Evolutionary conservation across 2,888 invertebrate genomes (phyloP).

Genomic region (Sminthurides aquaticus): DNA sequence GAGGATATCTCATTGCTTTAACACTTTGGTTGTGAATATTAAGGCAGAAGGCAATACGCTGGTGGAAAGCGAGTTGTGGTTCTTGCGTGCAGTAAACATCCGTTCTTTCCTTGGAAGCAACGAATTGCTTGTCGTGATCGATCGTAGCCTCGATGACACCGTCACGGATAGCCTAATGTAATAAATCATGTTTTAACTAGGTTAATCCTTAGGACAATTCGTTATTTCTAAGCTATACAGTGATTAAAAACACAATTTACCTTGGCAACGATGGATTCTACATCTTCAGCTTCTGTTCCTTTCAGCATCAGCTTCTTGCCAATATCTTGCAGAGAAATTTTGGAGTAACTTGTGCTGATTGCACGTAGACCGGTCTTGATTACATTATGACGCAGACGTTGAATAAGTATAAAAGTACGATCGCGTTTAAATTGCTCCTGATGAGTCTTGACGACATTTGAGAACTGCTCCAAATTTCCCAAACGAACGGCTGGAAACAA

Average conservation of each 20-base stretch:
- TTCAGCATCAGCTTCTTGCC: conserved; percentile 88
- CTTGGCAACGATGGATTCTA: conserved; percentile 97
- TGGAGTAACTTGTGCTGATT: conserved; percentile 91
- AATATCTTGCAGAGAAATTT: conserved; percentile 90
- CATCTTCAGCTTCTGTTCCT: conserved; percentile 92
- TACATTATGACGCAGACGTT: conserved; percentile 94
- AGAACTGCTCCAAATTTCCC: conserved; percentile 89
- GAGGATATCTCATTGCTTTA: conserved; percentile 98
- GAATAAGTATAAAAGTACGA: conserved; percentile 90
- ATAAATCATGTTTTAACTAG: conserved; percentile 16
- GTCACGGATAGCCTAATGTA: conserved; percentile 78
- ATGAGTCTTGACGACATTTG: conserved; percentile 83
- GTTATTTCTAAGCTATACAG: background rate
- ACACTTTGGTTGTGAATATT: conserved; percentile 98
- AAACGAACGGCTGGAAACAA: conserved; percentile 66
- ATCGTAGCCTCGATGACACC: conserved; percentile 97
- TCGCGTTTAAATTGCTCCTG: conserved; percentile 86
- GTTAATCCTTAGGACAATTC: no score
- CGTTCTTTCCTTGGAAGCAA: conserved; percentile 94
- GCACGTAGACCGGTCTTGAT: conserved; percentile 96
- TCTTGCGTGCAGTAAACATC: conserved; percentile 96
- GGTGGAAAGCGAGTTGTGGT: conserved; percentile 91
- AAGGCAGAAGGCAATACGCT: conserved; percentile 92
- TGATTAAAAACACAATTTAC: conserved; percentile 43
- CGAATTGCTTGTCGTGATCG: conserved; percentile 89